Conservation (phyloP, 2,888 invertebrate genomes). For the Machimus rusticus region DNA sequence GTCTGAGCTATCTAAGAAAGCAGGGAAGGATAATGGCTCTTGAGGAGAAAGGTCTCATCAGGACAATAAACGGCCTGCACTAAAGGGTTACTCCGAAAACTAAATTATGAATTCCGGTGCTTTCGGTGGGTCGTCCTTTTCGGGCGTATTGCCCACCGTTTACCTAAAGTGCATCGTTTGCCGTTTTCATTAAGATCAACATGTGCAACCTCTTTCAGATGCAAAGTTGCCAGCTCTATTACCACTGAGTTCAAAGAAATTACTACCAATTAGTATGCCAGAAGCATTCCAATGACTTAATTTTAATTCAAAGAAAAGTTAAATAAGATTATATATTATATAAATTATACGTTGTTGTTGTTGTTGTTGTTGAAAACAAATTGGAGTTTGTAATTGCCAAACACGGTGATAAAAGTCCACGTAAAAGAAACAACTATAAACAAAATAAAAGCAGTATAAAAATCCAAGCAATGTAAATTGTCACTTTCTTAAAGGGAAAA, state of each 20-base stretch:
- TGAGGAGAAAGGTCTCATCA: constrained; percentile 4
- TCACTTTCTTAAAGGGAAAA: too few relatives aligned
- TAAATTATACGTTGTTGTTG: too few relatives aligned
- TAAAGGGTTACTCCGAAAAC: background rate
- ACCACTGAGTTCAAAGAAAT: background rate
- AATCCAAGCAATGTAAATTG: background rate
- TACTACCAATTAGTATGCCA: background rate
- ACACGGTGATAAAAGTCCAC: background rate
- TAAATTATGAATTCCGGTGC: background rate
- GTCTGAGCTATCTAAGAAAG: background rate
- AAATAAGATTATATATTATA: too few relatives aligned
- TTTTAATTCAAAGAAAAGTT: background rate
- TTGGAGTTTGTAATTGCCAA: background rate
- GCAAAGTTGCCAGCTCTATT: background rate
- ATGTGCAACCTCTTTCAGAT: background rate
- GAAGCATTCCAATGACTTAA: background rate
- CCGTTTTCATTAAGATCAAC: background rate
- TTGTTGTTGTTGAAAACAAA: too few relatives aligned
- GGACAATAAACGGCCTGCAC: background rate
- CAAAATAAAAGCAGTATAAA: background rate
- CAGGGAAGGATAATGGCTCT: constrained; percentile 7
- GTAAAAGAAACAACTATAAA: background rate
- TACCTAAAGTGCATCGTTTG: background rate
- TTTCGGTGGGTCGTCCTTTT: background rate
- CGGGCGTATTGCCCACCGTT: background rate